Conservation (phyloP, 1,140 invertebrate genomes). For the Nasonia vitripennis region DNA sequence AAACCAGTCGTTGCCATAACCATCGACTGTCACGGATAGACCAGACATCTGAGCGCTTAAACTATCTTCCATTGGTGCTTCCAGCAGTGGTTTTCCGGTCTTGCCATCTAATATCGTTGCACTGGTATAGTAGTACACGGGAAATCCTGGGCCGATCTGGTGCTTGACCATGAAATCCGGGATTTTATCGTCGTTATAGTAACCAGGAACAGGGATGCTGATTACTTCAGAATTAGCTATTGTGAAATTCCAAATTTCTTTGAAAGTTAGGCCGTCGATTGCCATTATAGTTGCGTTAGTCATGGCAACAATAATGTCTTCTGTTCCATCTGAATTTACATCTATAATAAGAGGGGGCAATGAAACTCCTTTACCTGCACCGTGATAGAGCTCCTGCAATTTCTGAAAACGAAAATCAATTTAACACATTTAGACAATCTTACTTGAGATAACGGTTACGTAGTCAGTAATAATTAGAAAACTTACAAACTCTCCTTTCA, state of each 20-base stretch:
- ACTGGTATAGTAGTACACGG: slow-evolving; percentile 85
- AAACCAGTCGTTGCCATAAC: slow-evolving; percentile 83
- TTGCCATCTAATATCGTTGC: slow-evolving; percentile 83
- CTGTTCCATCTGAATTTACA: slow-evolving; percentile 82
- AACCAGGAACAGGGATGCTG: slow-evolving; percentile 87
- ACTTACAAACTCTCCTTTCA: slow-evolving; percentile 77
- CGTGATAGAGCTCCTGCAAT: slow-evolving; percentile 70
- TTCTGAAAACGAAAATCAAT: slow-evolving; percentile 61
- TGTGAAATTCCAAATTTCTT: slow-evolving; percentile 84
- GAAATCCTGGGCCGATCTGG: slow-evolving; percentile 84
- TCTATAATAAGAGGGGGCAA: slow-evolving; percentile 85
- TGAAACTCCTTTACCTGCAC: slow-evolving; percentile 75
- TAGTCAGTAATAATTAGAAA: slow-evolving; percentile 6
- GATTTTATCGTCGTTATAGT: slow-evolving; percentile 87
- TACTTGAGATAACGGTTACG: neutral
- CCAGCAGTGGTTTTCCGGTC: slow-evolving; percentile 80
- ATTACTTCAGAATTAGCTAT: slow-evolving; percentile 79
- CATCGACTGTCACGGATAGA: slow-evolving; percentile 79
- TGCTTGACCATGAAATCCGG: slow-evolving; percentile 91
- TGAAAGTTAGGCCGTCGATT: slow-evolving; percentile 82
- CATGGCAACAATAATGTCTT: slow-evolving; percentile 84
- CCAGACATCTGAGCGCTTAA: slow-evolving; percentile 82
- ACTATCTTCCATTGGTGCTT: slow-evolving; percentile 80
- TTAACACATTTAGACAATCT: neutral
- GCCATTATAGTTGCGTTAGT: slow-evolving; percentile 86